phyloP scores from a whole-genome alignment of 2,888 invertebrate species.

The Fissipunctia ypsillon region DNA sequence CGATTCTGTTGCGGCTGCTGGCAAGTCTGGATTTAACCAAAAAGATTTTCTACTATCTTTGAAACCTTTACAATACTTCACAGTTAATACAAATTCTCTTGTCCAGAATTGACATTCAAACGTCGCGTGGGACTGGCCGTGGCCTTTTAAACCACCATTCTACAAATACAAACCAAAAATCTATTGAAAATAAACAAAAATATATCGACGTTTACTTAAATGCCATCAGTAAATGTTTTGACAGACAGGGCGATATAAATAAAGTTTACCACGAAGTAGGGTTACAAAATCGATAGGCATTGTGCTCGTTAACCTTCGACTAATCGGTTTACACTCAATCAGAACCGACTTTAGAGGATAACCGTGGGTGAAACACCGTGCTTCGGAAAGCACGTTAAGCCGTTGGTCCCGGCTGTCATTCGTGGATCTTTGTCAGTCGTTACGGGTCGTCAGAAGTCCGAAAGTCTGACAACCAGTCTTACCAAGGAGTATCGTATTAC shows the following conservation, averaged over 20 bases:
- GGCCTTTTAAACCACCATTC: conserved; percentile 19
- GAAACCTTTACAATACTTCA: conserved; percentile 3
- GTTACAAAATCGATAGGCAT: conserved; percentile 53
- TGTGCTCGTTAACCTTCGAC: conserved; percentile 58
- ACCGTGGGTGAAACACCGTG: conserved; percentile 33
- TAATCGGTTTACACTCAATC: conserved; percentile 56
- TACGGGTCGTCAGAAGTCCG: not conserved
- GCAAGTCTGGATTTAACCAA: not conserved
- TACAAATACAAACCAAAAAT: conserved; percentile 24
- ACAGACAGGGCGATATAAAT: conserved; percentile 49
- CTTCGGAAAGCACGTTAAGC: not conserved
- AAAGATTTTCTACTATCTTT: not conserved
- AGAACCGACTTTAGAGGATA: conserved; percentile 44
- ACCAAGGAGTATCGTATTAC: not conserved
- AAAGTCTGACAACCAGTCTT: not conserved
- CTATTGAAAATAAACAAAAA: conserved; percentile 40
- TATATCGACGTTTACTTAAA: conserved; percentile 34
- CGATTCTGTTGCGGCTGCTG: not conserved
- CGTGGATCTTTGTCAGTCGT: not conserved
- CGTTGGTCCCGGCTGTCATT: not conserved
- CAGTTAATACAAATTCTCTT: conserved; percentile 1
- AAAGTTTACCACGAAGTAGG: conserved; percentile 49
- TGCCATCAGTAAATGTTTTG: conserved; percentile 57
- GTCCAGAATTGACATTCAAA: conserved; percentile 9
- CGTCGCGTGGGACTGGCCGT: not conserved